These are phyloP conservation scores for Oscheius sp. DNA, from an alignment of 1,140 invertebrate species.

Conservation along the genomic window DNA sequence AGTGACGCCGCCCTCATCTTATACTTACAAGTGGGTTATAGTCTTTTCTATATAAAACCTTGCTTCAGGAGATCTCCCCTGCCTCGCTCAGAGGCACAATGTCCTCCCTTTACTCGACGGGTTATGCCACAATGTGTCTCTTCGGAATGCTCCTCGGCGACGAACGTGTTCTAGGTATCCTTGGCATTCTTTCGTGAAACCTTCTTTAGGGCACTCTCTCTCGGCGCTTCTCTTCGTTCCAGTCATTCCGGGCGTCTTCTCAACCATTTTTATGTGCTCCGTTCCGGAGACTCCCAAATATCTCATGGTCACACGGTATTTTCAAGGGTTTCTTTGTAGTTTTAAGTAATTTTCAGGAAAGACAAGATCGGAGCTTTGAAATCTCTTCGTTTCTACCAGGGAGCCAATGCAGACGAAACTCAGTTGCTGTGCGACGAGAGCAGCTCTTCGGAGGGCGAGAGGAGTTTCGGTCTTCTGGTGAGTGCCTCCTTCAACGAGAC, in stretches of 20 bases:
- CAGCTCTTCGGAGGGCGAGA: conserved; percentile 18
- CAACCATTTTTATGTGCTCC: conserved; percentile 44
- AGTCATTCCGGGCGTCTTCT: conserved; percentile 52
- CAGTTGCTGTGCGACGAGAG: conserved; percentile 36
- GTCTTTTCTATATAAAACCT: not conserved
- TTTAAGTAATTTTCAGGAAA: conserved; percentile 39
- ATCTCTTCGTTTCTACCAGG: conserved; percentile 52
- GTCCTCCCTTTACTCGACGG: conserved; percentile 52
- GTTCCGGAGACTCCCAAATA: conserved; percentile 56
- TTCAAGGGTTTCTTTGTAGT: not conserved
- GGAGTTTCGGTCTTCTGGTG: not conserved
- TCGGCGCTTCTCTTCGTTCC: conserved; percentile 50
- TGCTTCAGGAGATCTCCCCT: conserved; percentile 52
- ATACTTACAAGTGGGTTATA: conserved; percentile 49
- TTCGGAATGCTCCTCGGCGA: conserved; percentile 55
- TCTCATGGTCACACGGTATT: conserved; percentile 47
- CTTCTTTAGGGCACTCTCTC: conserved; percentile 44
- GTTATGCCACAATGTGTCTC: conserved; percentile 54
- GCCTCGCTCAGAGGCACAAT: conserved; percentile 50
- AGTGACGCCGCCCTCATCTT: conserved; percentile 51
- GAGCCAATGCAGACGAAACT: conserved; percentile 21
- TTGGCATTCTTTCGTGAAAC: conserved; percentile 11
- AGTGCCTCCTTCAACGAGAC: not conserved
- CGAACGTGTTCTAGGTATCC: conserved; percentile 48
- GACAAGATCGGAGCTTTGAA: conserved; percentile 39